These are phyloP conservation scores for Drosophila pallidifrons DNA, from an alignment of 1,140 invertebrate genomes.

Conservation along the genomic window DNA sequence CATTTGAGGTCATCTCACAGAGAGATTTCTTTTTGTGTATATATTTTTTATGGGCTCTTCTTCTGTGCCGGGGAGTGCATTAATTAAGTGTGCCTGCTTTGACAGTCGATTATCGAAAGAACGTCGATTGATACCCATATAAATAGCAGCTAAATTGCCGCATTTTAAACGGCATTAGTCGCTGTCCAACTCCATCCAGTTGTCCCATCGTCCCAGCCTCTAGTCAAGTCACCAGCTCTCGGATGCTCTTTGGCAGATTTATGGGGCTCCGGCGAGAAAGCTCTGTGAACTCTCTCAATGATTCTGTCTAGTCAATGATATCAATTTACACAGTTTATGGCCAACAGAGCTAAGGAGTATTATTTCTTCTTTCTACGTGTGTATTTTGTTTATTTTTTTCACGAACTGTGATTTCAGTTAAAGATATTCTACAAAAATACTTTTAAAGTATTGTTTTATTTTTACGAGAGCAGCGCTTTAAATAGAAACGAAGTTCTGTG, in stretches of 20 bases:
- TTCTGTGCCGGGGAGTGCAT: constrained; percentile 41
- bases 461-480: constrained; percentile 7
- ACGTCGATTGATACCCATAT: constrained; percentile 70
- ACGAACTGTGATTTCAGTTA: constrained; percentile 11
- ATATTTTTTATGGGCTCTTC: constrained; percentile 54
- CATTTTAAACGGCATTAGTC: constrained; percentile 68
- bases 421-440: constrained; percentile 8
- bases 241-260: constrained; percentile 57
- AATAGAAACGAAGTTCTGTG: constrained; percentile 1
- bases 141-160: constrained; percentile 71
- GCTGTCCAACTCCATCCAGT: constrained; percentile 30
- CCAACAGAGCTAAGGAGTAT: constrained; percentile 2
- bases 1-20: constrained; percentile 54
- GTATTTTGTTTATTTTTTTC: constrained; percentile 6
- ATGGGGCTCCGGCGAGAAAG: constrained; percentile 57
- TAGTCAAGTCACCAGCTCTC: constrained; percentile 8
- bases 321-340: constrained; percentile 52
- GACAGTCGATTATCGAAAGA: constrained; percentile 56
- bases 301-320: constrained; percentile 39
- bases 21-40: constrained; percentile 65
- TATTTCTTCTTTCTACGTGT: background rate
- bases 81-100: constrained; percentile 56
- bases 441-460: background rate
- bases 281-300: constrained; percentile 44
- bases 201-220: background rate